Base-by-base conservation (phyloP, 1,140 invertebrate species). In the Sarcophaga bullata region DNA sequence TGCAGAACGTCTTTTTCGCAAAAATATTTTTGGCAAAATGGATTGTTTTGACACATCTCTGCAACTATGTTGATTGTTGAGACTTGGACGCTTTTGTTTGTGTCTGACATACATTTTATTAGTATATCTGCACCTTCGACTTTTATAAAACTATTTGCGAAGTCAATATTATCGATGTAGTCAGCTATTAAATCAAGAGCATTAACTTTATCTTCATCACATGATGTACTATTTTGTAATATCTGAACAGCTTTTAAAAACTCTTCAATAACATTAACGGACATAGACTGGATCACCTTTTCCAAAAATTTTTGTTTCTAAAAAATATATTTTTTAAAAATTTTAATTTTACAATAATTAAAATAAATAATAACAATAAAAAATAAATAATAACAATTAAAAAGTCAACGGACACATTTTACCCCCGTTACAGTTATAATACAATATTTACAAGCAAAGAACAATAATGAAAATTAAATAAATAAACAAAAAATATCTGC, bases 101-200 rank as follows among this genome's bases (percentile, higher is more conserved):
- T 84, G 46, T 91, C 91, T 75, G 91, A 90, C 11, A 94, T 83
- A 82, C 93, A 91, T 3, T 88, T 84, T 8, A 90, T 86, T 13
- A 95, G 86, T 58, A 93, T 88, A 0, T 90, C 86, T 84, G 93
- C 93, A 0, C 93, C 94, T 17, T 93, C 93, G 82, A 94, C 92
- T 89, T 94, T 94, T 81, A 92, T 91, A 85, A 94, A 94, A 90
- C 94, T 93, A 83, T 92, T 93, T 6, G 93, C 93, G 76, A 92
- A 88, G 85, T 94, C 93, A 25, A 93, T 91, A 82, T 91, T 91
- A 82, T 93, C 93, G 58, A 91, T 91, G 85, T 90, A 91, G 82
- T 93, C 91, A 1, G 87, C 85, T 25, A 94, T 88, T 46, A 89
- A 87, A 54, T 93, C 92, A 0, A 94, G 82, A 3, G 92, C 91